Conservation (phyloP, 2,797 vertebrate genomes). For the Tarsius wallacei region DNA sequence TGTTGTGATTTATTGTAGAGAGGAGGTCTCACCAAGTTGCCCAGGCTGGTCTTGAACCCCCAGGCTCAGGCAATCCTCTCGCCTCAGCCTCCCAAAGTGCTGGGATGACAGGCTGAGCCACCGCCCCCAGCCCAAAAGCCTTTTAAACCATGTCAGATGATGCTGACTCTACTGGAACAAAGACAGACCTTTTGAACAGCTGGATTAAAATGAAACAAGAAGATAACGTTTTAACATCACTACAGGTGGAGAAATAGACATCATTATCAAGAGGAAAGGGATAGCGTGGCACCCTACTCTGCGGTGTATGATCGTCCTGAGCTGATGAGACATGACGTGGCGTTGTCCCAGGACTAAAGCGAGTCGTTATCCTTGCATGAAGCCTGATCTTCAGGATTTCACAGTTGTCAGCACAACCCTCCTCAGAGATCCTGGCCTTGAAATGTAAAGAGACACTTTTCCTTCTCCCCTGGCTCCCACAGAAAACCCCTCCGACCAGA, state of each 20-base stretch:
- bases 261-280: not conserved
- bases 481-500: not conserved
- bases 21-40: too few relatives aligned
- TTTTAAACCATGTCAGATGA: not conserved
- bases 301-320: too few relatives aligned
- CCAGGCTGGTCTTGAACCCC: too few relatives aligned
- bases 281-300: not conserved
- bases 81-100: too few relatives aligned
- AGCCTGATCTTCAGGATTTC: not conserved
- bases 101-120: too few relatives aligned
- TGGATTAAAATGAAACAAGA: not conserved
- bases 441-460: slow-evolving; percentile 9
- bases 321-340: not conserved
- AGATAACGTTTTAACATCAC: not conserved
- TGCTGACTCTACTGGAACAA: not conserved
- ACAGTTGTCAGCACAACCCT: not conserved
- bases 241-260: not conserved
- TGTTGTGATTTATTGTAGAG: too few relatives aligned
- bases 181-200: not conserved
- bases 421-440: not conserved
- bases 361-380: not conserved
- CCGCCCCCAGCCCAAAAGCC: too few relatives aligned
- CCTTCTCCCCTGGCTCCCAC: not conserved
- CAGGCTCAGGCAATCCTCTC: too few relatives aligned
- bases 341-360: not conserved